Conservation (phyloP, 2,797 vertebrate species). For the Discoglossus pictus region DNA sequence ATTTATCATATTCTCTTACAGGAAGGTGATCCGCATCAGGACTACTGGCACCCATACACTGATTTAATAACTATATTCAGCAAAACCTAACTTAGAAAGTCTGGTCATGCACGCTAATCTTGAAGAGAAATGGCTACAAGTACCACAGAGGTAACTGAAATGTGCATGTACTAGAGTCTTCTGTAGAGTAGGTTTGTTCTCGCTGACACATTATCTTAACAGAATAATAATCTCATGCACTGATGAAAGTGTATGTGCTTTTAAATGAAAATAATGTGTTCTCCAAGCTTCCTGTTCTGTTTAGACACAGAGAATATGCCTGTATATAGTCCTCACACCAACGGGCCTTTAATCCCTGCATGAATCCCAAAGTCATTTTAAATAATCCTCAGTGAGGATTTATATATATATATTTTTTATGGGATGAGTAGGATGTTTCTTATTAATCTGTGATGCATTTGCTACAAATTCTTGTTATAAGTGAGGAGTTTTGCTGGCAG, state of each 20-base stretch:
- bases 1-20: conserved; percentile 1
- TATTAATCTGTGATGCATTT: conserved; percentile 14
- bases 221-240: conserved; percentile 17
- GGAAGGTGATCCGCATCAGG: neutral
- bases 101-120: conserved; percentile 14
- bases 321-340: neutral
- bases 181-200: no score
- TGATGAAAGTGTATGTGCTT: neutral
- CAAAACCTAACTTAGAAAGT: neutral
- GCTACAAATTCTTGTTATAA: neutral
- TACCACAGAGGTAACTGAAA: neutral
- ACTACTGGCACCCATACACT: neutral
- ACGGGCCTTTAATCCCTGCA: neutral
- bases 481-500: no score
- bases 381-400: conserved; percentile 40
- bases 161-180: conserved; percentile 20
- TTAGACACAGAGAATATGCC: conserved; percentile 1
- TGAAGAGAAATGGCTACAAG: neutral
- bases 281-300: neutral
- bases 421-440: neutral
- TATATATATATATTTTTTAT: conserved; percentile 37
- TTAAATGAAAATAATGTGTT: neutral
- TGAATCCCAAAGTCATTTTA: conserved; percentile 24
- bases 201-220: no score
- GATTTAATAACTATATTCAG: neutral